These are phyloP conservation scores for Pipistrellus kuhlii DNA, from an alignment of 2,797 vertebrate genomes.

Conservation along the genomic window DNA sequence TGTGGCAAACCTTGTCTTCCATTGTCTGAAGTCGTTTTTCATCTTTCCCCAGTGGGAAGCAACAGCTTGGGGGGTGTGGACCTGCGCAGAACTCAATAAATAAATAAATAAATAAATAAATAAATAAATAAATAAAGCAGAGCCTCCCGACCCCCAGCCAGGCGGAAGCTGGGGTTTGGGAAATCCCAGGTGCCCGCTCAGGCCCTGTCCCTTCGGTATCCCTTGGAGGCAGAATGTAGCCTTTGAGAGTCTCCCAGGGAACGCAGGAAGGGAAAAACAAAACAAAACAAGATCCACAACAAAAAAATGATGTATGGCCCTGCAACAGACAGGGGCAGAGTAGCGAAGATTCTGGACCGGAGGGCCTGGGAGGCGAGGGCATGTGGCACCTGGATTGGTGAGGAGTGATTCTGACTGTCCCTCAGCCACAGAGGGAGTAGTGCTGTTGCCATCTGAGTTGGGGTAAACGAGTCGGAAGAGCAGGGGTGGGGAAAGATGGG, in stretches of 20 bases:
- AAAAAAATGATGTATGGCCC: neutral
- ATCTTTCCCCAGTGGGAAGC: conserved; percentile 84
- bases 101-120: conserved; percentile 85
- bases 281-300: conserved; percentile 47
- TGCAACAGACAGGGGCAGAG: neutral
- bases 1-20: conserved; percentile 85
- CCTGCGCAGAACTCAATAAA: conserved; percentile 67
- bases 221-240: conserved; percentile 69
- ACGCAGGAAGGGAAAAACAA: conserved; percentile 35
- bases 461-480: neutral
- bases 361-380: neutral
- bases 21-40: conserved; percentile 87
- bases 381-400: neutral
- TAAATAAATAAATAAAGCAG: neutral
- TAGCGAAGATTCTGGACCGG: neutral
- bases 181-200: conserved; percentile 78
- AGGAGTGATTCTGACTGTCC: neutral
- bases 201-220: conserved; percentile 58
- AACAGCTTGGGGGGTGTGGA: conserved; percentile 89
- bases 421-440: accelerated
- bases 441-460: too few relatives aligned
- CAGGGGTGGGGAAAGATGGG: neutral
- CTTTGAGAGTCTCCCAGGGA: conserved; percentile 74
- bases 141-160: neutral
- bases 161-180: conserved; percentile 61